Evolutionary conservation across 2,888 invertebrate species (phyloP).

Genomic region (Ochlodes sylvanus): DNA sequence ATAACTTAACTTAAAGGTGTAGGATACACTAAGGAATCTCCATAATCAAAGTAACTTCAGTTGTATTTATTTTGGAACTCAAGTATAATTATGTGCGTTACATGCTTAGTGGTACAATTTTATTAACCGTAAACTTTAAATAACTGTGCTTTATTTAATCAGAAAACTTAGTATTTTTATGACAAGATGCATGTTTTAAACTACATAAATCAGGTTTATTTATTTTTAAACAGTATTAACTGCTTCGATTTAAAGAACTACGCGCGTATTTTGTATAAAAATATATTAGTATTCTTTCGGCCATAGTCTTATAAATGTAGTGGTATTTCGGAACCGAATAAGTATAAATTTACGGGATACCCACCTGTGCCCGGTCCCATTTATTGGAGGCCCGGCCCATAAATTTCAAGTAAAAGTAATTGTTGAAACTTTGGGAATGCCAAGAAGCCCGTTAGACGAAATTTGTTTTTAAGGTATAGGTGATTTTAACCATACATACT

Average conservation of each 20-base stretch:
- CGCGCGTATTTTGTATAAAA: too few relatives aligned
- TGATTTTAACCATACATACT: neutral
- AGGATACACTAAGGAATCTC: constrained; percentile 55
- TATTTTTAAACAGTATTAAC: too few relatives aligned
- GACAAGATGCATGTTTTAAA: too few relatives aligned
- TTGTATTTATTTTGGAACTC: too few relatives aligned
- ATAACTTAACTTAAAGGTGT: constrained; percentile 52
- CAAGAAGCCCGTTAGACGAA: constrained; percentile 69
- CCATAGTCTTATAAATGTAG: constrained; percentile 1
- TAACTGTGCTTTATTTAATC: too few relatives aligned
- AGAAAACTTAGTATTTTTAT: too few relatives aligned
- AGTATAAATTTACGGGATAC: constrained; percentile 56
- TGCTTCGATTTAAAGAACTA: too few relatives aligned
- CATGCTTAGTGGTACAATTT: too few relatives aligned
- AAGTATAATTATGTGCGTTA: too few relatives aligned
- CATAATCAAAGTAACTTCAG: neutral
- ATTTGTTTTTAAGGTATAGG: constrained; percentile 56
- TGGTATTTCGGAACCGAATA: constrained; percentile 27
- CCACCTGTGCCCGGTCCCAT: constrained; percentile 77
- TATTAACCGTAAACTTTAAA: too few relatives aligned
- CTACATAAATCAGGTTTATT: too few relatives aligned
- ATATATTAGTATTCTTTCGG: neutral
- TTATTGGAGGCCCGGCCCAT: constrained; percentile 74
- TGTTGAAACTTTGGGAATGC: constrained; percentile 78
- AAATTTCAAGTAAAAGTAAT: constrained; percentile 82